Percentiles rank a stretch among this genome's conserved stretches.
These are phyloP conservation scores for Syritta pipiens DNA, from an alignment of 2,888 invertebrate species.

Conservation along the genomic window DNA sequence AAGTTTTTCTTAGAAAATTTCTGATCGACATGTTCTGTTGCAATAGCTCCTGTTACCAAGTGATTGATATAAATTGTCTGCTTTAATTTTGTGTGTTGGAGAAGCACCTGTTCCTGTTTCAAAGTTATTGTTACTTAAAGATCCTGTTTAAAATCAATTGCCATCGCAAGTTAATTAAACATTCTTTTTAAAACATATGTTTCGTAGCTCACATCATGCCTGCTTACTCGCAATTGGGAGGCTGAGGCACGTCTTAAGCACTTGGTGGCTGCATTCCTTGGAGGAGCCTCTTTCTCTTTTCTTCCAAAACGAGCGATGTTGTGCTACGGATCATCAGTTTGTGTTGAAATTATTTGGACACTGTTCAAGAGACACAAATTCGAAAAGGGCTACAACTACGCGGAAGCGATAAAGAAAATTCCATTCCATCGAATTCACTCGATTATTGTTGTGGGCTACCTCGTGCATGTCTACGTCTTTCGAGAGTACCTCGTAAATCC, in stretches of 20 bases:
- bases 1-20: too few species aligned
- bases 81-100: too few species aligned
- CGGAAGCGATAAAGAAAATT: conserved; percentile 3
- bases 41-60: too few species aligned
- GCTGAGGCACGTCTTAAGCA: conserved; percentile 62
- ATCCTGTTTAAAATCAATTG: too few species aligned
- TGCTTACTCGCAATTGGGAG: conserved; percentile 61
- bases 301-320: conserved; percentile 72
- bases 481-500: conserved; percentile 43
- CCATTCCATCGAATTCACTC: conserved; percentile 52
- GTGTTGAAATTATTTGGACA: conserved; percentile 70
- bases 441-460: conserved; percentile 59
- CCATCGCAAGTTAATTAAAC: too few species aligned
- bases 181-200: too few species aligned
- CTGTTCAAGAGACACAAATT: conserved; percentile 29
- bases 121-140: too few species aligned
- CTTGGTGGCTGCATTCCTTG: conserved; percentile 72
- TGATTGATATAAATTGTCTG: too few species aligned
- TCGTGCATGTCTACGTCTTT: conserved; percentile 69
- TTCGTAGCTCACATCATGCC: conserved; percentile 71
- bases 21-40: too few species aligned
- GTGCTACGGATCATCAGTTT: conserved; percentile 71
- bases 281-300: conserved; percentile 72
- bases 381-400: conserved; percentile 6
- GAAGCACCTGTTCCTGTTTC: too few species aligned